These are phyloP conservation scores for Myotis davidii DNA, from an alignment of 2,113 vertebrate genomes.

Conservation along the genomic window DNA sequence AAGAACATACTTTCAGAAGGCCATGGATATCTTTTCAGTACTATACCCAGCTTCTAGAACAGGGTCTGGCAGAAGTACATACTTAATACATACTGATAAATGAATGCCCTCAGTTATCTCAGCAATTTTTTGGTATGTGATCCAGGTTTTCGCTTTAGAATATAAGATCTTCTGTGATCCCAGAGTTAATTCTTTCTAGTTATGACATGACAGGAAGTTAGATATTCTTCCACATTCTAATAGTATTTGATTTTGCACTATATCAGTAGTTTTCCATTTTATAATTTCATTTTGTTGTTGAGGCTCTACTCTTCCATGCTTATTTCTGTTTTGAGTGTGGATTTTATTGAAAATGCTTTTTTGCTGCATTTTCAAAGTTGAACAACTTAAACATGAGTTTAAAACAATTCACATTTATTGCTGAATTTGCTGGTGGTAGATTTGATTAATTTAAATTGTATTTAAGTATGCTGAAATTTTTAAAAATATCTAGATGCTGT, in stretches of 20 bases:
- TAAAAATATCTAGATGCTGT: neutral
- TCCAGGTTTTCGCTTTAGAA: constrained; percentile 4
- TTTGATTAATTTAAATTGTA: neutral
- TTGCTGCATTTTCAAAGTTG: neutral
- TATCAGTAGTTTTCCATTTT: neutral
- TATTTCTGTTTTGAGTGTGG: neutral
- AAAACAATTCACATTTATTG: constrained; percentile 12
- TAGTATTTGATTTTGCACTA: neutral
- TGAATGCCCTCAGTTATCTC: neutral
- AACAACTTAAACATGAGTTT: neutral
- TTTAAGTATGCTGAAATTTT: neutral
- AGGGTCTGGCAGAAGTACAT: neutral
- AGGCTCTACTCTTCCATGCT: neutral
- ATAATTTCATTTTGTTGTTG: neutral
- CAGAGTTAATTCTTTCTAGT: neutral
- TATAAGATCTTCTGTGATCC: neutral
- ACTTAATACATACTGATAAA: neutral
- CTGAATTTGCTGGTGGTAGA: neutral
- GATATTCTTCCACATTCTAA: neutral
- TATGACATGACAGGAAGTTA: neutral
- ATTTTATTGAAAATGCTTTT: neutral
- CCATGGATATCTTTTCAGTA: neutral
- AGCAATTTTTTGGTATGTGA: neutral
- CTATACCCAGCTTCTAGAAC: neutral
- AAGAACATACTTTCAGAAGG: neutral